Conservation (phyloP, 2,797 vertebrate genomes). For the Hirundo rustica region DNA sequence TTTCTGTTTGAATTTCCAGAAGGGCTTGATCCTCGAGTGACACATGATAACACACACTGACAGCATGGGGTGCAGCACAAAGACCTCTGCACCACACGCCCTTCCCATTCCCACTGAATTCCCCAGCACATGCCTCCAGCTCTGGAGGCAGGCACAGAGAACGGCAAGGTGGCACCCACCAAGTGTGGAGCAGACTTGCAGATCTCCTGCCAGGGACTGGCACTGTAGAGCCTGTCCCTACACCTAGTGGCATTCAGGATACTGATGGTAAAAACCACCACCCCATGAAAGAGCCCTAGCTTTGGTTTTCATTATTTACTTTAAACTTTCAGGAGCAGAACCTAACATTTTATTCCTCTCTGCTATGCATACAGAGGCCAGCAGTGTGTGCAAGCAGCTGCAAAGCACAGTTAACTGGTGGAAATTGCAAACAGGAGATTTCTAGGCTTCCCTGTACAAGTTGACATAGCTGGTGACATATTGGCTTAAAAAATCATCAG, state of each 20-base stretch:
- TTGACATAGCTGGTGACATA: neutral
- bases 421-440: neutral
- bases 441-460: neutral
- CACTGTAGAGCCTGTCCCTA: neutral
- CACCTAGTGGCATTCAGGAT: neutral
- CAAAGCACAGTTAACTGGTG: neutral
- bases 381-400: neutral
- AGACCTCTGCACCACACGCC: neutral
- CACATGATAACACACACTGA: neutral
- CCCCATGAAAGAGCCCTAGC: neutral
- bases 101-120: neutral
- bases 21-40: neutral
- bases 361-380: neutral
- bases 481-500: neutral
- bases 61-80: neutral
- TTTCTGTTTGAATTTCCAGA: neutral
- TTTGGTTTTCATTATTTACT: neutral
- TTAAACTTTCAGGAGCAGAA: neutral
- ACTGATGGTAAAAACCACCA: neutral
- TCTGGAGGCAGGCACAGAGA: rapidly evolving
- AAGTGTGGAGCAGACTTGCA: rapidly evolving
- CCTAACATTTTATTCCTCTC: neutral
- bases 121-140: rapidly evolving
- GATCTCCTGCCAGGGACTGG: neutral
- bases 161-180: neutral